Evolutionary conservation across 2,113 vertebrate species (phyloP).

Genomic region (Cichladusa arquata): DNA sequence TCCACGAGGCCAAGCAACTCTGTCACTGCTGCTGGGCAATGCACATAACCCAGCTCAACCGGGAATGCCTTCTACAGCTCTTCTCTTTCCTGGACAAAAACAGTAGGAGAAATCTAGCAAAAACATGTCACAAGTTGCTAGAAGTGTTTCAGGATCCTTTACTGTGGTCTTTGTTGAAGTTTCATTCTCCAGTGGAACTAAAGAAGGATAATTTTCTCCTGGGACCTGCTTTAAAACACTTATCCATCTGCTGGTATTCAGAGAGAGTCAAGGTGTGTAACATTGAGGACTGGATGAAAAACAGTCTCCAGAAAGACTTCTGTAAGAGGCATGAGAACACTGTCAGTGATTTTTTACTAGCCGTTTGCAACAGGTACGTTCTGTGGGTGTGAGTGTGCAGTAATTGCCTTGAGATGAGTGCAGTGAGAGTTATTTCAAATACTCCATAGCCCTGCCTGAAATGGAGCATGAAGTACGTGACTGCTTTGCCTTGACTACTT

Average conservation of each 20-base stretch:
- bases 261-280: slow-evolving; percentile 91
- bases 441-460: neutral
- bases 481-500: neutral
- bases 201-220: slow-evolving; percentile 86
- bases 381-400: neutral
- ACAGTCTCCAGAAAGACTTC: slow-evolving; percentile 84
- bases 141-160: slow-evolving; percentile 84
- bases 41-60: slow-evolving; percentile 86
- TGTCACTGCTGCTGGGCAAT: slow-evolving; percentile 56
- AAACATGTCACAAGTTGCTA: slow-evolving; percentile 78
- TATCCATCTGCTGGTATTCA: slow-evolving; percentile 91
- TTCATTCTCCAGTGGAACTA: slow-evolving; percentile 84
- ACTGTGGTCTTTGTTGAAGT: slow-evolving; percentile 85
- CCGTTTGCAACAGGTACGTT: slow-evolving; percentile 85
- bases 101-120: slow-evolving; percentile 80
- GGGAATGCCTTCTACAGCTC: slow-evolving; percentile 89
- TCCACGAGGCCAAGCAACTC: neutral
- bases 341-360: slow-evolving; percentile 83
- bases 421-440: neutral
- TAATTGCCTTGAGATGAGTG: neutral
- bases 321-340: slow-evolving; percentile 83
- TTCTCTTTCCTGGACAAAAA: slow-evolving; percentile 94
- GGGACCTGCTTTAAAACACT: slow-evolving; percentile 80
- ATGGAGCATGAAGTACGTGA: neutral
- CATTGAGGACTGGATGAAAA: slow-evolving; percentile 92